Evolutionary conservation across 2,797 vertebrate genomes (phyloP), one percentile per base, ranked within the genome.

Genomic region (Coilia nasus): DNA sequence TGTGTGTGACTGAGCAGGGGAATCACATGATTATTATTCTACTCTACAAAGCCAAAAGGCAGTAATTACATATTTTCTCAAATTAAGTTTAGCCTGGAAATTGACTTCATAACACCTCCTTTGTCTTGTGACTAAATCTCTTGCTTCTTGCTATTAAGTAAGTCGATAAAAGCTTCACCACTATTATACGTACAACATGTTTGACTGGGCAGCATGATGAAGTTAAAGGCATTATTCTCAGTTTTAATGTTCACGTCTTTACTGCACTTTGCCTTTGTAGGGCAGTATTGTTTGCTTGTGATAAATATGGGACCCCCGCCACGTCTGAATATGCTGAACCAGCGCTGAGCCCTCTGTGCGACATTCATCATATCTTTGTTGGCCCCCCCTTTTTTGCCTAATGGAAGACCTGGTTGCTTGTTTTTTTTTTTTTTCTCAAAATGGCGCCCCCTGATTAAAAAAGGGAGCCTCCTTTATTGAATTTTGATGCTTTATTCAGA

Each of bases 401-500:
- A 75, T 75, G 67, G 31, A 75, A 35, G 67, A 75, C 67, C 67
- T 75, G 67, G 67, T 41, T 41, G 67, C 67, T 19, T 75, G 67
- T 35, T 35, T 75, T 47, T 47, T 10, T 47, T 10, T 47, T 47
- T n/a, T n/a, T n/a, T n/a, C n/a, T 47, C 46, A 75, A 75, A 17
- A 75, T 41, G 31, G 31, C 31, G 35, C 31, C n/a, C 67, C n/a
- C 67, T 4, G 31, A 41, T 35, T 19, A 75, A 41, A 75, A 15
- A 3, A 47, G 46, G 46, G 46, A 15, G 67, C 15, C 31, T 1
- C 67, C 19, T 28, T 75, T 75, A 75, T 75, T 75, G 67, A 75
- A 75, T 75, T 75, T 75, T 75, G 67, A 75, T 75, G 67, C 67
- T 75, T 75, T 75, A 75, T 75, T 85, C 82, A 57, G 75, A 91